Evolutionary conservation across 2,113 vertebrate species (phyloP), one percentile per base, ranked within the genome.

Genomic region (Hemibates koningsi): DNA sequence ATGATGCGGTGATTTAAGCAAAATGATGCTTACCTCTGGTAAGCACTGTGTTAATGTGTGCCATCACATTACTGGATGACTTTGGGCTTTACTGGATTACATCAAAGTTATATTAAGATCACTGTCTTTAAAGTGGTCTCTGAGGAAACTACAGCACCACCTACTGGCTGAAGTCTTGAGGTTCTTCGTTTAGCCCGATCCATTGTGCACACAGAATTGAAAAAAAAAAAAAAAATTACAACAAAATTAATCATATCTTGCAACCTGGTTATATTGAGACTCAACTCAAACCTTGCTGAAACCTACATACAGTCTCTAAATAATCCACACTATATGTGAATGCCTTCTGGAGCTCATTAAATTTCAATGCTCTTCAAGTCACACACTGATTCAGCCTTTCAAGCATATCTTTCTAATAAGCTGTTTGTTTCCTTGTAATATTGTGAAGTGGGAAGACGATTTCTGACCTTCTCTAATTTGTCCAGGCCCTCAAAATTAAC

Each of bases 391-490:
- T 68, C 59, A 52, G 79, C 81, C 71, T 88, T 81, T 90, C 41
- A 83, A 54, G 56, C 4, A 4, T 10, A 6, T 73, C n/a, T 32
- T 88, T 82, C 21, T 84, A 27, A 61, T 76, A 56, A 86, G 12
- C 56, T 86, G 82, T 86, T 90, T 86, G 80, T 83, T 45, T 85
- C 21, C 79, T 27, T 80, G 79, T 57, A n/a, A 73, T 29, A 3
- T n/a, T 41, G 48, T 38, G 14, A 6, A 45, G 34, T 9, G 14
- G 79, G 71, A 8, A 52, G 73, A 32, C 79, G 32, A 34, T 92
- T 63, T 85, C 87, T 95, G 94, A 96, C 95, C 95, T 97, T 97
- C 86, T 94, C 78, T 90, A 71, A 90, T 87, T 88, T 83, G 54
- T 90, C 80, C 7, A 16, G 59, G 50, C 52, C 84, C 82, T 90